Evolutionary conservation across 2,888 invertebrate species (phyloP).

Genomic region (Harmothoe impar): DNA sequence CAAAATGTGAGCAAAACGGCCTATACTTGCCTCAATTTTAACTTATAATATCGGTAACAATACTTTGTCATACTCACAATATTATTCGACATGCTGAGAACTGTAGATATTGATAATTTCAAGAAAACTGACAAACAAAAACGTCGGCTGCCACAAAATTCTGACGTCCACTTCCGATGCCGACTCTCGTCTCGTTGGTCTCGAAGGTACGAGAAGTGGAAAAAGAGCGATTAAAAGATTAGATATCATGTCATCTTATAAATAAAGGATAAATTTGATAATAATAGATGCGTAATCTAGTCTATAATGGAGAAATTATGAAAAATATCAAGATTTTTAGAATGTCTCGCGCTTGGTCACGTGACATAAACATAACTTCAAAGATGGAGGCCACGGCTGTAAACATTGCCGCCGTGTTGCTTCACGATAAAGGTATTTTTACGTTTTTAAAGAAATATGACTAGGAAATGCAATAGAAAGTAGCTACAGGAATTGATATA

Average conservation of each 20-base stretch:
- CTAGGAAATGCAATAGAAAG: too few relatives aligned
- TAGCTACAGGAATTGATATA: too few relatives aligned
- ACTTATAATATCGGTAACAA: not conserved
- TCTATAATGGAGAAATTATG: not conserved
- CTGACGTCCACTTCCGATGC: conserved; percentile 61
- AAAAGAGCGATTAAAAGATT: not conserved
- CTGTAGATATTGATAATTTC: not conserved
- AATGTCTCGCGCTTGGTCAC: not conserved
- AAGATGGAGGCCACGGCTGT: conserved; percentile 56
- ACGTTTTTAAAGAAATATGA: not conserved
- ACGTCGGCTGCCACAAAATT: not conserved
- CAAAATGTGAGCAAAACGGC: not conserved
- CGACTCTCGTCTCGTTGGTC: conserved; percentile 43
- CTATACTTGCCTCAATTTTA: not conserved
- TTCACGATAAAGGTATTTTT: conserved; percentile 45
- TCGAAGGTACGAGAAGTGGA: not conserved
- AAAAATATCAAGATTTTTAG: not conserved
- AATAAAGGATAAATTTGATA: too few relatives aligned
- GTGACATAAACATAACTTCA: conserved; percentile 49
- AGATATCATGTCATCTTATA: too few relatives aligned
- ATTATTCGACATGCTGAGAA: not conserved
- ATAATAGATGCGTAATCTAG: not conserved
- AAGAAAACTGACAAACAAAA: conserved; percentile 49
- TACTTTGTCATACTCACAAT: conserved; percentile 21
- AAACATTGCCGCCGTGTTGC: conserved; percentile 49